phyloP scores from a whole-genome alignment of 2,113 vertebrate genomes.

The Halichoeres trimaculatus region DNA sequence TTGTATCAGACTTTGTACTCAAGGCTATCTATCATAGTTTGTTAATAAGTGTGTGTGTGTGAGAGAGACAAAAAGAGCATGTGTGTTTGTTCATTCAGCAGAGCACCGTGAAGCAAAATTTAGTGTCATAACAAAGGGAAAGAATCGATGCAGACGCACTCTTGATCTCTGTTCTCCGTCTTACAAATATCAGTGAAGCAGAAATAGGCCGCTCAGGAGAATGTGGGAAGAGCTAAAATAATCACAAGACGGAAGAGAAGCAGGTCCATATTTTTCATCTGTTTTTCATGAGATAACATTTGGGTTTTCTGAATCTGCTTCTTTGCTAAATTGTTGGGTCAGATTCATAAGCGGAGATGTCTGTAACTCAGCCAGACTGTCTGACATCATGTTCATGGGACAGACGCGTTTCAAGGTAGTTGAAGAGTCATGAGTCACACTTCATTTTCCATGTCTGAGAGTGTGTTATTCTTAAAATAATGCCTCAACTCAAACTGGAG shows the following conservation, averaged over 20 bases:
- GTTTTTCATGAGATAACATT: conserved; percentile 23
- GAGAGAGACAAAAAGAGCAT: not conserved
- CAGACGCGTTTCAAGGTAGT: conserved; percentile 10
- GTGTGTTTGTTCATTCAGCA: conserved; percentile 57
- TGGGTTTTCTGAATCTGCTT: conserved; percentile 13
- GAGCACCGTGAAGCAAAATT: conserved; percentile 46
- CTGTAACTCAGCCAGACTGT: conserved; percentile 7
- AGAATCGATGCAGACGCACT: conserved; percentile 52
- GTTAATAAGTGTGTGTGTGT: not conserved
- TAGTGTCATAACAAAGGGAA: conserved; percentile 65
- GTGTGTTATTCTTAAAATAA: not conserved
- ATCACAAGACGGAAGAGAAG: not conserved
- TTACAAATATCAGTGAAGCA: conserved; percentile 35
- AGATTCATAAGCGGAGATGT: conserved; percentile 9
- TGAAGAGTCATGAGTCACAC: conserved; percentile 21
- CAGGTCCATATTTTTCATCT: conserved; percentile 12
- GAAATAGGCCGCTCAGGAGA: conserved; percentile 22
- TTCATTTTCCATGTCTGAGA: not conserved
- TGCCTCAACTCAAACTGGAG: conserved; percentile 1
- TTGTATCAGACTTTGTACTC: conserved; percentile 49
- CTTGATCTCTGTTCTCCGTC: conserved; percentile 50
- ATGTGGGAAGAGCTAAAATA: conserved; percentile 2
- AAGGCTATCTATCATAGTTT: conserved; percentile 56
- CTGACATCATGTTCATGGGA: not conserved
- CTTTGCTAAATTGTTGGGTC: conserved; percentile 8